phyloP scores from a whole-genome alignment of 2,888 invertebrate species.

The Anthophora plumipes region DNA sequence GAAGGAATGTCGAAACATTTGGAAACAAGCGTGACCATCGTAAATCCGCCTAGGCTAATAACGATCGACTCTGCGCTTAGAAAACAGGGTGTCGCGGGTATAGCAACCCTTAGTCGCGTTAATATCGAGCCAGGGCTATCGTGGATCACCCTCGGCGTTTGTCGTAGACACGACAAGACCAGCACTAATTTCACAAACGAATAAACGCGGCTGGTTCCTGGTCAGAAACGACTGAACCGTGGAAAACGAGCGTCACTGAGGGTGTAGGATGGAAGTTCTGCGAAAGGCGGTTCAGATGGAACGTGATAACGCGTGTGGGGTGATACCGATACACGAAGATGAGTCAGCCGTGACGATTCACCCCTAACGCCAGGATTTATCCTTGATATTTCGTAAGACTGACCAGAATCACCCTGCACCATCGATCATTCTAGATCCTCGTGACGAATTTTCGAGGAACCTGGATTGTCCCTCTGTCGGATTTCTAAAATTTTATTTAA shows the following conservation, averaged over 20 bases:
- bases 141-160: slow-evolving; percentile 47
- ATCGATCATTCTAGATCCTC: slow-evolving; percentile 64
- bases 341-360: slow-evolving; percentile 73
- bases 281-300: slow-evolving; percentile 63
- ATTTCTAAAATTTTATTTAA: background rate
- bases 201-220: slow-evolving; percentile 78
- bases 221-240: slow-evolving; percentile 63
- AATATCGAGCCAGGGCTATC: slow-evolving; percentile 30
- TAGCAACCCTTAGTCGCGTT: slow-evolving; percentile 36
- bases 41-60: slow-evolving; percentile 48
- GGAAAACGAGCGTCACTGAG: slow-evolving; percentile 35
- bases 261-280: slow-evolving; percentile 45
- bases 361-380: slow-evolving; percentile 48
- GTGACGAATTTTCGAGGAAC: slow-evolving; percentile 28
- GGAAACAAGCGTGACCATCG: slow-evolving; percentile 39
- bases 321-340: slow-evolving; percentile 81
- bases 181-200: slow-evolving; percentile 85
- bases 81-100: slow-evolving; percentile 6
- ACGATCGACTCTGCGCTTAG: slow-evolving; percentile 11
- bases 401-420: slow-evolving; percentile 9
- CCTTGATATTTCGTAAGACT: slow-evolving; percentile 36
- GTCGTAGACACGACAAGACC: slow-evolving; percentile 76
- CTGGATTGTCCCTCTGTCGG: too few relatives aligned
- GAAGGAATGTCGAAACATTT: too few relatives aligned
- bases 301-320: slow-evolving; percentile 79